Evolutionary conservation across 1,140 invertebrate species (phyloP).

Genomic region (Drosophila oshimai): DNA sequence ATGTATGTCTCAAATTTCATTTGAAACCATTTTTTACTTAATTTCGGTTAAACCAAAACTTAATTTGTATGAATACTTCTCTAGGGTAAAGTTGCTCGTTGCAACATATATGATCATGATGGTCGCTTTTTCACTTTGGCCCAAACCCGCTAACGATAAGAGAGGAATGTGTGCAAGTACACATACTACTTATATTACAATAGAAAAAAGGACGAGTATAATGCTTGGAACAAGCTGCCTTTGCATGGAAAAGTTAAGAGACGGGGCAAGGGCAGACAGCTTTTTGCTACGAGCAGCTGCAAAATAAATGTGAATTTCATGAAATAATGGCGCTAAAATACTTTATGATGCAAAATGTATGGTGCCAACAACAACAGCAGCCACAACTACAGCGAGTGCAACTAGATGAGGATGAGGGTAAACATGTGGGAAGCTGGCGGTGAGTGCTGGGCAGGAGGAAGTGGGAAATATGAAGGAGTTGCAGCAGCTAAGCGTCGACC

Average conservation of each 20-base stretch:
- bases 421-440: neutral
- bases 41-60: neutral
- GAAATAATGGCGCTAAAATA: slow-evolving; percentile 73
- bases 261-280: slow-evolving; percentile 12
- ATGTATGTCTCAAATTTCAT: too few relatives aligned
- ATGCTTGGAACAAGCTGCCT: neutral
- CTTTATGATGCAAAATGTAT: slow-evolving; percentile 73
- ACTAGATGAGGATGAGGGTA: slow-evolving; percentile 17
- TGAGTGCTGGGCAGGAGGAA: neutral
- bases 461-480: slow-evolving; percentile 1
- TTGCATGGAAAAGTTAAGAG: slow-evolving; percentile 8
- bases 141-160: slow-evolving; percentile 7
- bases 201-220: slow-evolving; percentile 11
- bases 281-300: slow-evolving; percentile 57
- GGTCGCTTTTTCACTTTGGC: slow-evolving; percentile 4
- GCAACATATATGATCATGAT: neutral
- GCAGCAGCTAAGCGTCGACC: slow-evolving; percentile 56
- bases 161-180: neutral
- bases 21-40: too few relatives aligned
- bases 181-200: neutral
- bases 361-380: slow-evolving; percentile 15
- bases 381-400: slow-evolving; percentile 26
- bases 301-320: slow-evolving; percentile 77
- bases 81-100: neutral
- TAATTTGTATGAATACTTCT: neutral